Evolutionary conservation across 2,888 invertebrate species (phyloP).

Genomic region (Leucania comma): DNA sequence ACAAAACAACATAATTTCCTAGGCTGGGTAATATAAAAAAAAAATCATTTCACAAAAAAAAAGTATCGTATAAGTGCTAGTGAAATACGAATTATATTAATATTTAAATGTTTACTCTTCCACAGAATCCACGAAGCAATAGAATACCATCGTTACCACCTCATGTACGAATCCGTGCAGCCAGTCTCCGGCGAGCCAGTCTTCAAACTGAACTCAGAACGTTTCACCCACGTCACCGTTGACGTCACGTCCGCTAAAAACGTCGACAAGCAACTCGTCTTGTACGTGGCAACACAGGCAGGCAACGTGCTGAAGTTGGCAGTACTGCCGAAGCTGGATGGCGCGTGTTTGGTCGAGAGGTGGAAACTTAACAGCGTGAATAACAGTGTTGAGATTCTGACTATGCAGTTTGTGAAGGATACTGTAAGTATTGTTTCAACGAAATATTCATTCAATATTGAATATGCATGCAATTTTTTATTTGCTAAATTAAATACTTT

Average conservation of each 20-base stretch:
- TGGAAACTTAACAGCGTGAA: slow-evolving; percentile 93
- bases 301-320: slow-evolving; percentile 95
- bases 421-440: slow-evolving; percentile 89
- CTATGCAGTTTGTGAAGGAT: slow-evolving; percentile 95
- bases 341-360: slow-evolving; percentile 96
- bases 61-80: too few relatives aligned
- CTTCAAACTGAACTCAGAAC: slow-evolving; percentile 93
- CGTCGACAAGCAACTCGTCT: slow-evolving; percentile 93
- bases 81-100: too few relatives aligned
- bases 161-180: slow-evolving; percentile 97
- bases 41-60: too few relatives aligned
- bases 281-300: slow-evolving; percentile 95
- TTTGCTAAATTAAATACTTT: too few relatives aligned
- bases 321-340: slow-evolving; percentile 92
- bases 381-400: slow-evolving; percentile 90
- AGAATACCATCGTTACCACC: slow-evolving; percentile 94
- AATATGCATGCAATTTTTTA: too few relatives aligned
- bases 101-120: slow-evolving; percentile 25
- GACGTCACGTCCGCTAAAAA: slow-evolving; percentile 94
- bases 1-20: too few relatives aligned
- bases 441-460: too few relatives aligned
- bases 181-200: slow-evolving; percentile 93
- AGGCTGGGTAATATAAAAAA: too few relatives aligned
- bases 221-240: slow-evolving; percentile 95
- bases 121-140: slow-evolving; percentile 87